Base-by-base conservation (phyloP, 35 echinoderm and acorn worm species). In the Patiria miniata region DNA sequence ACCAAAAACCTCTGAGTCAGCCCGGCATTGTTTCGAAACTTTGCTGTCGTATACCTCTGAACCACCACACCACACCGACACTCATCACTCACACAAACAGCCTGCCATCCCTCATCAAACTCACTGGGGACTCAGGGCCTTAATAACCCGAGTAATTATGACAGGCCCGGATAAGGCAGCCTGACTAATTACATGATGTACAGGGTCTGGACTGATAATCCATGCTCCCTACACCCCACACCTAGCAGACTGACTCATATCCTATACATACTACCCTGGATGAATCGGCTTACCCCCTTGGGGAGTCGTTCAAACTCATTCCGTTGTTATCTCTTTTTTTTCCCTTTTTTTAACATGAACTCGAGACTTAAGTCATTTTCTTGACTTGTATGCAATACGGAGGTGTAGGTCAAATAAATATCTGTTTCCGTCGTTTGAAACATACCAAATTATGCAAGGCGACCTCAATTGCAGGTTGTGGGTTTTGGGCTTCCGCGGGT, bases 121-220 rank as follows among this genome's bases (percentile, higher is more conserved):
- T 73, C 65, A 73, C 34, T 26, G 10, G 14, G 7, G 34, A 26
- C 7, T 73, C 65, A 73, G 65, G 14, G 26, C 65, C 34, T 73
- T 32, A 73, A 26, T 32, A 73, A 73, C 21, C 26, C 34, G 26
- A 73, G 65, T 73, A 73, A 73, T 73, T 73, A 73, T 73, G 65
- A 73, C 65, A 73, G 65, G 14, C 26, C 10, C 10, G 26, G 26
- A 26, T 34, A 73, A 32, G 65, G 26, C 65, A 73, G 19, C 21
- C 65, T 73, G 65, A 73, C 65, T 73, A 73, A 73, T 73, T 73
- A 73, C 65, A 73, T 73, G 65, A 73, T 30, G 65, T 73, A 73
- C 65, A 73, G 26, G 65, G 34, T 34, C 65, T 34, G 26, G 65
- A 32, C 65, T 32, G 65, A 32, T 73, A 73, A 73, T 73, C 65